phyloP scores from a whole-genome alignment of 1,140 invertebrate species.

The Drosophila arizonae region DNA sequence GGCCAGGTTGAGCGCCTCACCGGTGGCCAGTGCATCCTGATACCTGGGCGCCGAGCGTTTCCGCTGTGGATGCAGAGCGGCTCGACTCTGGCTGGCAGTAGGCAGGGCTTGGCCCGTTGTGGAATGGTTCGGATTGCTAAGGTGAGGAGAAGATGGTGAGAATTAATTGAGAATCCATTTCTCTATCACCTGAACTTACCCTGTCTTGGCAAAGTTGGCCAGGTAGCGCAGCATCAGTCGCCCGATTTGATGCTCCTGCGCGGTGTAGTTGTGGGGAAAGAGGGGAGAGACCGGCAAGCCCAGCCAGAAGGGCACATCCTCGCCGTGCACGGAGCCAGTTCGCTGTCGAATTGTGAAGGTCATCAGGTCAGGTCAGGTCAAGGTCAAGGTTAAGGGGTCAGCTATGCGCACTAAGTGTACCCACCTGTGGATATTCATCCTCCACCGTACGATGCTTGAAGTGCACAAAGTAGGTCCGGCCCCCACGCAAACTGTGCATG shows the following conservation, averaged over 20 bases:
- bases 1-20: conserved; percentile 66
- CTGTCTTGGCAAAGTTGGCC: conserved; percentile 91
- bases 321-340: conserved; percentile 92
- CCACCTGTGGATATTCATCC: conserved; percentile 90
- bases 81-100: conserved; percentile 10
- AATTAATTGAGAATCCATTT: background rate
- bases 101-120: conserved; percentile 22
- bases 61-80: conserved; percentile 35
- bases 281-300: conserved; percentile 92
- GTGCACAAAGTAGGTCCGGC: conserved; percentile 93
- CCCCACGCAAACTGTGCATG: conserved; percentile 89
- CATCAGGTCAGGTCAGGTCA: background rate
- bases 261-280: conserved; percentile 88
- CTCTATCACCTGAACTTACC: conserved; percentile 84
- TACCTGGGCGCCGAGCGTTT: conserved; percentile 51
- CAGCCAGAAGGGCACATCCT: conserved; percentile 96
- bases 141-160: background rate
- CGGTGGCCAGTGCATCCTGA: conserved; percentile 12
- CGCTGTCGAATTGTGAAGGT: conserved; percentile 83
- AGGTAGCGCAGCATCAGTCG: conserved; percentile 91
- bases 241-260: conserved; percentile 88
- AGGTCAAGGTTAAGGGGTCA: conserved; percentile 45
- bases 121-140: conserved; percentile 76
- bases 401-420: background rate
- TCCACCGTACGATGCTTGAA: conserved; percentile 91